phyloP scores from a whole-genome alignment of 2,797 vertebrate genomes.

The Chelidonichthys spinosus region DNA sequence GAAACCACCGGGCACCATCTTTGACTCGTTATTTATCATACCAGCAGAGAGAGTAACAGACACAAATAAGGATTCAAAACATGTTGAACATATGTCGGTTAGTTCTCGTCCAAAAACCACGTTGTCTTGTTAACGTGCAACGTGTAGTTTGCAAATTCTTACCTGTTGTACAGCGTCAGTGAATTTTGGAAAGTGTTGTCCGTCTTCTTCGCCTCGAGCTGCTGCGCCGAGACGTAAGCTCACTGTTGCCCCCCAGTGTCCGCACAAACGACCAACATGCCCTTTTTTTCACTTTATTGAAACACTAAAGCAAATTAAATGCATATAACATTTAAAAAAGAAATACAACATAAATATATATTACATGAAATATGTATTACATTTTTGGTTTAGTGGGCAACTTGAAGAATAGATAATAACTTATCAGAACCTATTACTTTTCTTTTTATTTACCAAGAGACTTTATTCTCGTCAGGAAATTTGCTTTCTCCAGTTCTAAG shows the following conservation, averaged over 20 bases:
- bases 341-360: neutral
- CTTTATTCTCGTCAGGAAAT: too few relatives aligned
- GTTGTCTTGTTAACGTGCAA: neutral
- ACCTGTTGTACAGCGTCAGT: rapidly evolving
- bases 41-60: too few relatives aligned
- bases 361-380: neutral
- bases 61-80: too few relatives aligned
- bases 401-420: too few relatives aligned
- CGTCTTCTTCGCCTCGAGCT: neutral
- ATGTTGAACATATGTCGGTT: too few relatives aligned
- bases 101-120: neutral
- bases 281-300: neutral
- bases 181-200: rapidly evolving
- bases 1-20: too few relatives aligned
- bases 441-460: too few relatives aligned
- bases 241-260: constrained; percentile 21
- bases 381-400: neutral
- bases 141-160: neutral
- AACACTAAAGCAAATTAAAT: neutral
- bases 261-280: neutral
- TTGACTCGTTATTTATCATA: too few relatives aligned
- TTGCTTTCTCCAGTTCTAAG: neutral
- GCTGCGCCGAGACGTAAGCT: neutral
- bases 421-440: too few relatives aligned
- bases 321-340: too few relatives aligned